A percentile compares a stretch with the other conserved stretches of the same genome.
Evolutionary conservation across 2,888 invertebrate genomes (phyloP).

Genomic region (Thalpophila matura): DNA sequence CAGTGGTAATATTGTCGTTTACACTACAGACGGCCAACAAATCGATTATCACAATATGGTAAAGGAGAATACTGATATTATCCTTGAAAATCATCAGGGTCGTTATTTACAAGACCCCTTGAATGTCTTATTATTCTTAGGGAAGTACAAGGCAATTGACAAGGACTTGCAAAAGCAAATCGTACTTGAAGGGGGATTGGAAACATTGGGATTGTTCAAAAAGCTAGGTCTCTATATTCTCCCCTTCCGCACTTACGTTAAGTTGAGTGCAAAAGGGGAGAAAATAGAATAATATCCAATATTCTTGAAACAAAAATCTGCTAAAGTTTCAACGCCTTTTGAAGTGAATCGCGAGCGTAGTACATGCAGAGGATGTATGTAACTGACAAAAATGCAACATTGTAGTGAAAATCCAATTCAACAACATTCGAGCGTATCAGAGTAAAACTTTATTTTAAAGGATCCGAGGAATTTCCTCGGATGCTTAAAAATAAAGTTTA

Average conservation of each 20-base stretch:
- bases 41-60: background rate
- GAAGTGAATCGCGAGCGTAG: background rate
- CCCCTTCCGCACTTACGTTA: no score
- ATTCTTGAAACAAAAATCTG: constrained; percentile 22
- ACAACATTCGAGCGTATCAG: constrained; percentile 20
- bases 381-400: constrained; percentile 16
- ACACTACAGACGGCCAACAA: background rate
- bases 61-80: background rate
- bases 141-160: constrained; percentile 4
- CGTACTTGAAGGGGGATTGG: background rate
- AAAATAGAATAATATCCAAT: constrained; percentile 3
- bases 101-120: background rate
- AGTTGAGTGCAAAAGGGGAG: constrained; percentile 8
- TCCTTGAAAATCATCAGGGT: no score
- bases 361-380: constrained; percentile 19
- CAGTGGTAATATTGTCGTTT: background rate
- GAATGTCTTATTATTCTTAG: background rate
- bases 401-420: constrained; percentile 30
- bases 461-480: no score
- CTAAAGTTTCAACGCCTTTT: constrained; percentile 17
- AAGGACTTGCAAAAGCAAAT: constrained; percentile 1
- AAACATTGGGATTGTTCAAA: constrained; percentile 52
- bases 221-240: no score
- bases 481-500: constrained; percentile 6
- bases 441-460: constrained; percentile 10